Conservation (phyloP, 2,888 invertebrate genomes). For the Dicranocentrus wangi region DNA sequence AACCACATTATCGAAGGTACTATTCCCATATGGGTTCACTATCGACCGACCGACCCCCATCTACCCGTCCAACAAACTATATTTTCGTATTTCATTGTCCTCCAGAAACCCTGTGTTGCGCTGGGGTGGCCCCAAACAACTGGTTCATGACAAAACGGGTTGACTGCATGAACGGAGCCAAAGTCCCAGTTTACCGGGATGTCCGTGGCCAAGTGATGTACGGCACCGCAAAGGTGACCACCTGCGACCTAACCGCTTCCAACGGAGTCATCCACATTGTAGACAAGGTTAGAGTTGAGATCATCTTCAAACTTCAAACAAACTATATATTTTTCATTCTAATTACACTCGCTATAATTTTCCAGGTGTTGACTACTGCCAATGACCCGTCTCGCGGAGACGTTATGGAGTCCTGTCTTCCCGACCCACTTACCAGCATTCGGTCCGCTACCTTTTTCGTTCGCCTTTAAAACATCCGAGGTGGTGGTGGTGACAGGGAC, state of each 20-base stretch:
- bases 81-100: neutral
- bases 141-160: conserved; percentile 75
- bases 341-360: too few species aligned
- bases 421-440: conserved; percentile 40
- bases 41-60: too few species aligned
- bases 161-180: conserved; percentile 74
- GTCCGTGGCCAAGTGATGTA: conserved; percentile 74
- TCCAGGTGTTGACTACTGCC: conserved; percentile 36
- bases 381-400: conserved; percentile 45
- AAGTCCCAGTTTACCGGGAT: conserved; percentile 74
- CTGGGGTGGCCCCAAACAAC: conserved; percentile 74
- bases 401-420: conserved; percentile 63
- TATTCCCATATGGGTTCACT: too few species aligned
- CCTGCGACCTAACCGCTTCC: conserved; percentile 74
- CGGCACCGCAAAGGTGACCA: conserved; percentile 74
- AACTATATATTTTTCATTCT: too few species aligned
- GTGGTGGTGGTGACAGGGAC: too few species aligned
- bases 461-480: conserved; percentile 31
- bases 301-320: neutral
- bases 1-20: conserved; percentile 78
- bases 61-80: too few species aligned
- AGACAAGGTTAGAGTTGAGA: conserved; percentile 74
- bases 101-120: conserved; percentile 75
- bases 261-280: conserved; percentile 75
- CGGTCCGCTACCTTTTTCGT: conserved; percentile 50